A percentile compares a stretch with the other conserved stretches of the same genome.
These are phyloP conservation scores for Eubasilissa splendida DNA, from an alignment of 2,888 invertebrate species.

Conservation along the genomic window DNA sequence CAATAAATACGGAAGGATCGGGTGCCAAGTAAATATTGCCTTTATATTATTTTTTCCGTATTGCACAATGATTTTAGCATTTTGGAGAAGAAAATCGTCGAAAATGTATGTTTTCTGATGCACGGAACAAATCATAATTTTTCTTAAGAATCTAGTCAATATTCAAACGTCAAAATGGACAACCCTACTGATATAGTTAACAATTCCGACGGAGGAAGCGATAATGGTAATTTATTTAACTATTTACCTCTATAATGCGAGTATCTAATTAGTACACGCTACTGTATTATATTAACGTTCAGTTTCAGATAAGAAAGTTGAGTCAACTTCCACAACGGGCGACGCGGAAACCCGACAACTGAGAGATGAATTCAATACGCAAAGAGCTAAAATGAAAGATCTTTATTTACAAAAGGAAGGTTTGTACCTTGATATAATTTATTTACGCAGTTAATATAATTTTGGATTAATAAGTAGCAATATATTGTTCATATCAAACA, in stretches of 20 bases:
- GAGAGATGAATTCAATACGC: conserved; percentile 90
- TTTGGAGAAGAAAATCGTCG: conserved; percentile 4
- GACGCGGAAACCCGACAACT: conserved; percentile 78
- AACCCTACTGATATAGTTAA: conserved; percentile 39
- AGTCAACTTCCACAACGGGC: conserved; percentile 30
- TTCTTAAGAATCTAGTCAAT: background rate
- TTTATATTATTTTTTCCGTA: conserved; percentile 24
- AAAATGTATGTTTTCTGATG: conserved; percentile 23
- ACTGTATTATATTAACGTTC: background rate
- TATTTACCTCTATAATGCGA: conserved; percentile 20
- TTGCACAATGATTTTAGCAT: conserved; percentile 37
- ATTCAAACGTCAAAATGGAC: conserved; percentile 46
- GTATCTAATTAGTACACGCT: background rate
- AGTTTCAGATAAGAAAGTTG: conserved; percentile 16
- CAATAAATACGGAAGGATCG: conserved; percentile 41
- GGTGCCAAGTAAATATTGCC: conserved; percentile 42
- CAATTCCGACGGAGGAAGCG: conserved; percentile 44
- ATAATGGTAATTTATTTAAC: conserved; percentile 39
- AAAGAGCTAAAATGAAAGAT: conserved; percentile 94
- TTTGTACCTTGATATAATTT: conserved; percentile 62
- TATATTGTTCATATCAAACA: too few species aligned
- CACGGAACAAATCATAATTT: background rate
- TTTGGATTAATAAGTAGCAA: too few species aligned
- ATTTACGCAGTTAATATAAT: background rate
- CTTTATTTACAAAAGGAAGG: conserved; percentile 95